phyloP scores from a whole-genome alignment of 2,797 vertebrate species.

The Rhinophrynus dorsalis region DNA sequence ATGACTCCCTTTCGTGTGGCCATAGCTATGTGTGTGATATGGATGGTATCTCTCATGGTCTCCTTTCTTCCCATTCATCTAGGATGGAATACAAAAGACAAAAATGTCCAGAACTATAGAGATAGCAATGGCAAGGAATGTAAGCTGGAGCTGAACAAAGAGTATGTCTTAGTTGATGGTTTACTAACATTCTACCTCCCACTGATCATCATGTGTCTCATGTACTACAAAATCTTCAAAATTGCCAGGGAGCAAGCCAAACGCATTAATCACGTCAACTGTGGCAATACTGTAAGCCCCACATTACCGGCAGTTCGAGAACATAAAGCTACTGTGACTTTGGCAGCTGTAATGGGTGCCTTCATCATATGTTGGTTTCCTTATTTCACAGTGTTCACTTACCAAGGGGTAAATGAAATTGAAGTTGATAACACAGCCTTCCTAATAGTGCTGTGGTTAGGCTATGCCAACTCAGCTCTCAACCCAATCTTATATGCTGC shows the following conservation, averaged over 20 bases:
- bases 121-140: constrained; percentile 47
- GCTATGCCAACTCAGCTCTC: constrained; percentile 89
- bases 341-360: constrained; percentile 85
- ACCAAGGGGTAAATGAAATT: constrained; percentile 72
- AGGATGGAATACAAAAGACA: constrained; percentile 86
- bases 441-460: constrained; percentile 86
- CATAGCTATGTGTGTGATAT: constrained; percentile 77
- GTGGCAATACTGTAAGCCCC: constrained; percentile 60
- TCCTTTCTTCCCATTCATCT: constrained; percentile 89
- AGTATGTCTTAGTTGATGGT: constrained; percentile 78
- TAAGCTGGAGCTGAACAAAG: constrained; percentile 69
- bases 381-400: constrained; percentile 86
- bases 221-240: constrained; percentile 87
- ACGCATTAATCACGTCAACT: constrained; percentile 78
- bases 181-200: constrained; percentile 87
- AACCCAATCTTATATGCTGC: constrained; percentile 91
- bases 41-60: constrained; percentile 79
- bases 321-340: constrained; percentile 89
- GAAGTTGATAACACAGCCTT: constrained; percentile 59
- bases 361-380: constrained; percentile 94
- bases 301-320: constrained; percentile 74
- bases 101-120: constrained; percentile 65
- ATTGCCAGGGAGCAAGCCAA: constrained; percentile 88
- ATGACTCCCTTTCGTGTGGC: constrained; percentile 76
- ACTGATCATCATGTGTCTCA: constrained; percentile 84